These are phyloP conservation scores for Apostichopus japonicus DNA, from an alignment of 35 echinoderm and acorn worm genomes.

Conservation along the genomic window DNA sequence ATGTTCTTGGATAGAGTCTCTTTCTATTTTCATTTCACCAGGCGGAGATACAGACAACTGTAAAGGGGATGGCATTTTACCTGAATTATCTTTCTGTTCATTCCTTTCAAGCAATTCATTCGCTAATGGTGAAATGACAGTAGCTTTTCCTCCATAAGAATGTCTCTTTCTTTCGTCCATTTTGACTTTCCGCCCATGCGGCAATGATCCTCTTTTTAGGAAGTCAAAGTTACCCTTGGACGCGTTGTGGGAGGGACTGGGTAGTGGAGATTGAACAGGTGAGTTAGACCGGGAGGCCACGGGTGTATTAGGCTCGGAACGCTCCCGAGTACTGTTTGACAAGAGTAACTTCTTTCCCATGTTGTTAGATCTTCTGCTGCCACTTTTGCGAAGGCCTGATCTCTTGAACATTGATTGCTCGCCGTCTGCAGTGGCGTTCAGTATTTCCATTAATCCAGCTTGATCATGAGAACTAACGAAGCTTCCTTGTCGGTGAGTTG, in stretches of 20 bases:
- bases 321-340: background rate
- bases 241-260: background rate
- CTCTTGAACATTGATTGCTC: constrained; percentile 1
- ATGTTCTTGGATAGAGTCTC: background rate
- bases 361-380: background rate
- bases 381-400: constrained; percentile 21
- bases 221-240: background rate
- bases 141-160: background rate
- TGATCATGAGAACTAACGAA: constrained; percentile 16
- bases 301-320: constrained; percentile 20
- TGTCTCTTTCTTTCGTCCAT: background rate
- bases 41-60: background rate
- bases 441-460: background rate
- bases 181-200: background rate
- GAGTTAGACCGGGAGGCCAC: background rate
- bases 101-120: background rate
- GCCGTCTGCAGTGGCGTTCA: background rate
- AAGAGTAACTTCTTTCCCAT: constrained; percentile 22
- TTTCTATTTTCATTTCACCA: constrained; percentile 21
- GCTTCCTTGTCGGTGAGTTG: background rate
- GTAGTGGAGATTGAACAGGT: background rate
- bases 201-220: background rate
- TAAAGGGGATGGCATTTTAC: background rate
- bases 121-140: background rate
- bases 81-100: background rate